phyloP scores from a whole-genome alignment of 64 coral and sea anemone genomes.

The Pocillopora damicornis region DNA sequence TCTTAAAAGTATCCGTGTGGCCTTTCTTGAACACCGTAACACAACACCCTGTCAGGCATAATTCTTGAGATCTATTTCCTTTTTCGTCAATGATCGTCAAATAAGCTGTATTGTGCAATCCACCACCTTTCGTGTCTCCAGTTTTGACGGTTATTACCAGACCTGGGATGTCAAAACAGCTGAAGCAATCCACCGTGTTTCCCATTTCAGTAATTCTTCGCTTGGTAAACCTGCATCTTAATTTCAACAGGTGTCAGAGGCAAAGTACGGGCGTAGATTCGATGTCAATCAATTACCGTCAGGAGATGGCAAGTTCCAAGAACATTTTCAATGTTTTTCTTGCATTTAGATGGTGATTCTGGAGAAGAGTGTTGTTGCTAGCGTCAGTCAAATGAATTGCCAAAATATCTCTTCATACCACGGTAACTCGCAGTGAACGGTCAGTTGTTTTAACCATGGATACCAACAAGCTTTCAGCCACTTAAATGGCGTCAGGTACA shows the following conservation, averaged over 20 bases:
- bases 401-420: background rate
- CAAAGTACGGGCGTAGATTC: background rate
- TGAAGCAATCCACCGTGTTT: slow-evolving; percentile 67
- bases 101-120: slow-evolving; percentile 70
- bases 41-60: slow-evolving; percentile 66
- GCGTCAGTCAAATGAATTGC: slow-evolving; percentile 3
- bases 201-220: slow-evolving; percentile 57
- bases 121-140: slow-evolving; percentile 77
- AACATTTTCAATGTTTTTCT: background rate
- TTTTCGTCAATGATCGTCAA: slow-evolving; percentile 77
- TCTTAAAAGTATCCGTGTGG: slow-evolving; percentile 78
- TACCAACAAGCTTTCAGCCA: background rate
- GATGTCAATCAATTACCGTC: background rate
- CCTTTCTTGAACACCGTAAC: slow-evolving; percentile 87
- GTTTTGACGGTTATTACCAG: slow-evolving; percentile 76
- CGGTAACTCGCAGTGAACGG: too few relatives aligned
- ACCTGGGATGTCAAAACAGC: slow-evolving; percentile 69
- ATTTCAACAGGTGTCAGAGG: slow-evolving; percentile 13
- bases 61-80: slow-evolving; percentile 67
- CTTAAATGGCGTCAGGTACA: background rate
- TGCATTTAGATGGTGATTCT: background rate
- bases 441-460: background rate
- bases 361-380: background rate
- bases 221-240: background rate
- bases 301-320: background rate